Evolutionary conservation across 2,113 vertebrate species (phyloP), one percentile per base, ranked within the genome.

Genomic region (Thermophis baileyi): DNA sequence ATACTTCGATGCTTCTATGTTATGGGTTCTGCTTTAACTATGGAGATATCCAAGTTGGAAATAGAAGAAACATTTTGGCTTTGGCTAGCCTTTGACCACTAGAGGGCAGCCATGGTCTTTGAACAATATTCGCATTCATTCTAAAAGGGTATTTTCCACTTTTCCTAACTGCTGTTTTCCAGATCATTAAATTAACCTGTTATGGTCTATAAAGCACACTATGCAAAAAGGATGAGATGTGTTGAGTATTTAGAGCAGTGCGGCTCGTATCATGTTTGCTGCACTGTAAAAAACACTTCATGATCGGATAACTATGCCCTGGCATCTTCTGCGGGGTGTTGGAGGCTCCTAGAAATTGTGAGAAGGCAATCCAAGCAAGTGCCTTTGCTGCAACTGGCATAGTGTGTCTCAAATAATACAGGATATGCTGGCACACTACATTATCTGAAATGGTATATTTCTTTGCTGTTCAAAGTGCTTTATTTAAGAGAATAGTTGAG

Each of bases 81-180:
- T 22, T 47, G 53, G 20, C 16, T 60, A 49, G 74, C n/a, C 24
- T 91, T 93, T 90, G 94, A 91, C 97, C 98, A 97, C 96, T 63
- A 97, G 98, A 95, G 96, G 97, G 98, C 98, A 98, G 97, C 93
- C 96, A 94, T 95, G 97, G 92, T 93, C 96, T 96, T 96, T 94
- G 94, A 51, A 96, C 95, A 90, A 6, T 44, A n/a, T 20, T 3
- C 18, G 0, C 25, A 51, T 12, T 53, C n/a, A 0, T 22, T 55
- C 40, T 46, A 88, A 0, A 81, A 91, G 2, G 16, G 10, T 44
- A 7, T 18, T 9, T 85, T 30, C 90, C 20, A 60, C 10, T 6
- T 57, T 44, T 53, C 16, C 14, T 2, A 0, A 20, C 93, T 91
- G 87, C 44, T 53, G 24, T 90, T 60, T 8, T 1, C 51, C 93